Conservation (phyloP, 2,797 vertebrate species). For the Anniella stebbinsi region DNA sequence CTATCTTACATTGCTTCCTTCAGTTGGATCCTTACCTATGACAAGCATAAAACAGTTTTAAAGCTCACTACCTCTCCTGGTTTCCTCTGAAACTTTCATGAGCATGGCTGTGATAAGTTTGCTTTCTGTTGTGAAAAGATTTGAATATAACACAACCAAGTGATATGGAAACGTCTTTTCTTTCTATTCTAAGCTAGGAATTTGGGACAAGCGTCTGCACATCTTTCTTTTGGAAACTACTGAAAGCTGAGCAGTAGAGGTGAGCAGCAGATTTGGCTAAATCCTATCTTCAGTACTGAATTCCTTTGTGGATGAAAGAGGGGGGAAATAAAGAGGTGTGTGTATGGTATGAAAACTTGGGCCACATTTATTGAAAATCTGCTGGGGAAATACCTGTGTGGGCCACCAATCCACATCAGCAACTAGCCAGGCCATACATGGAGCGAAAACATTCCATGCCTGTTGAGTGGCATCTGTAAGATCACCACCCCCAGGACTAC, state of each 20-base stretch:
- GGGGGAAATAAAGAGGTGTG: too few species aligned
- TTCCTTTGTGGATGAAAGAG: too few species aligned
- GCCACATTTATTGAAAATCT: too few species aligned
- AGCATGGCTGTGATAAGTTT: background rate
- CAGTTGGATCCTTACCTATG: slow-evolving; percentile 15
- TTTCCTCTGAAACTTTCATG: background rate
- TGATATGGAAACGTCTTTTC: background rate
- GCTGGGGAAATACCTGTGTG: too few species aligned
- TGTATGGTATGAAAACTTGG: too few species aligned
- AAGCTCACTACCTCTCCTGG: fast-evolving
- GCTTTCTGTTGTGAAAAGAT: background rate
- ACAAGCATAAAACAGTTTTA: background rate
- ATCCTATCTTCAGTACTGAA: too few species aligned
- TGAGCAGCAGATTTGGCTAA: too few species aligned
- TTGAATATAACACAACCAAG: background rate
- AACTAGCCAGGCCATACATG: too few species aligned
- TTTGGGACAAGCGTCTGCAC: background rate
- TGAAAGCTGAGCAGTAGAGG: background rate
- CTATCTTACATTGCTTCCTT: background rate
- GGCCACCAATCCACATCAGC: too few species aligned
- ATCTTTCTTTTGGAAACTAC: background rate
- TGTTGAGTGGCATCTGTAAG: too few species aligned
- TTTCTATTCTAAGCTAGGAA: background rate
- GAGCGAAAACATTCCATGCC: too few species aligned
- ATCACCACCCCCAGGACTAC: too few species aligned